Evolutionary conservation across 2,888 invertebrate genomes (phyloP), one percentile per base, ranked within the genome.

Genomic region (Drosophila diplacantha): DNA sequence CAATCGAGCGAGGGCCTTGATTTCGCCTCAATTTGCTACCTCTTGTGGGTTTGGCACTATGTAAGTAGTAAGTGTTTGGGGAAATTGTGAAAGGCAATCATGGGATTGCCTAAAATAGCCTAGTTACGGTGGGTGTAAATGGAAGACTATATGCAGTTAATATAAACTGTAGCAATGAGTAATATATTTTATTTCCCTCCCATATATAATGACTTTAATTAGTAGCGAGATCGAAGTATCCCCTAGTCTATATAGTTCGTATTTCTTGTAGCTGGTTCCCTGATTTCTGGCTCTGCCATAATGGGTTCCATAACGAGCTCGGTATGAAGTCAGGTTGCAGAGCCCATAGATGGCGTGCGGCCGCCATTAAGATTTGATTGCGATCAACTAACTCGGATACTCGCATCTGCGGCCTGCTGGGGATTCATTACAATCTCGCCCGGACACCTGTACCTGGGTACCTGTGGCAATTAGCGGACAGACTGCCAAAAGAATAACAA

Each of bases 381-480:
- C 57, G 53, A 67, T 74, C 59, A 52, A 58, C 53, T 49, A 69
- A 60, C 65, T 51, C 34, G 34, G 55, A 39, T 44, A 58, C 62
- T 56, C 34, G 39, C 52, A 39, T 44, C 47, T 49, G 52, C 34
- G 43, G 47, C 52, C 63, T 47, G 66, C 61, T 55, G 60, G 37
- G 35, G 51, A 24, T 51, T 52, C 59, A 68, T 64, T 61, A 57
- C 51, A 37, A 20, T 71, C 51, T 20, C 44, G 35, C n/a, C 16
- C 38, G 24, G 58, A 60, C 80, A 77, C 68, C 80, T 77, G 54
- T 29, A 12, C 18, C 26, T 43, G n/a, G n/a, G 26, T 46, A 73
- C 68, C 80, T 72, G 69, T 46, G 61, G 78, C 75, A 73, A 75
- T 73, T 75, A 77, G 63, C 57, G 35, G 55, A 18, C 49, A 44